phyloP scores from a whole-genome alignment of 2,797 vertebrate genomes.

The Yasuhikotakia modesta region DNA sequence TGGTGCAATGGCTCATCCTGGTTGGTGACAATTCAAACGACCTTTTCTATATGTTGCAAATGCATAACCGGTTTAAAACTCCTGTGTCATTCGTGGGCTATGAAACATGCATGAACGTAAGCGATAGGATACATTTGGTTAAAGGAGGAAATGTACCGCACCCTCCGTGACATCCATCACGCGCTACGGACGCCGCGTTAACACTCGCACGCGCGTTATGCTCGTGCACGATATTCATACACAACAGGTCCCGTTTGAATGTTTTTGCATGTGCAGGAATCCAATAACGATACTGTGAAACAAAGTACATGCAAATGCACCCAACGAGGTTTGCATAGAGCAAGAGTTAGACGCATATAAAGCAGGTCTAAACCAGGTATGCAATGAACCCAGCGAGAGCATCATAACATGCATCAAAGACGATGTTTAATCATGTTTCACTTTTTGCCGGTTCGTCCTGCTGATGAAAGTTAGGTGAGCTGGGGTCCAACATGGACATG shows the following conservation, averaged over 20 bases:
- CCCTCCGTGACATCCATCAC: conserved; percentile 12
- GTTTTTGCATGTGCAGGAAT: too few relatives aligned
- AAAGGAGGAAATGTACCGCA: not conserved
- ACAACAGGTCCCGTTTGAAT: not conserved
- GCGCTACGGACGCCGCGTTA: not conserved
- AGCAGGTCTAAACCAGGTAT: too few relatives aligned
- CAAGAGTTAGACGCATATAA: too few relatives aligned
- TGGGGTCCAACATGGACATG: conserved; percentile 66
- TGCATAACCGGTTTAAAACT: conserved; percentile 7
- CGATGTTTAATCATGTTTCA: conserved; percentile 59
- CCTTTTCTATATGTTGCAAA: not conserved
- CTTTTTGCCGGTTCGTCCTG: conserved; percentile 21
- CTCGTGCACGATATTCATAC: not conserved
- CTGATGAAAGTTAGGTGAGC: conserved; percentile 31
- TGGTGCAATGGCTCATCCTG: not conserved
- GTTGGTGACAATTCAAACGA: conserved; percentile 8
- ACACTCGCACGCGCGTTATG: not conserved
- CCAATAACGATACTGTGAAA: not conserved
- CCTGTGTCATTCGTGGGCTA: not conserved
- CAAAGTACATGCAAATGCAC: too few relatives aligned
- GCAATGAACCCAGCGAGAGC: too few relatives aligned
- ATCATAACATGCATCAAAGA: not conserved
- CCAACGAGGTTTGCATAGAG: too few relatives aligned
- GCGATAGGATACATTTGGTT: not conserved
- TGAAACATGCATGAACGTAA: not conserved